phyloP scores from a whole-genome alignment of 92 coral and sea anemone genomes.

The Palythoa caribaeorum region DNA sequence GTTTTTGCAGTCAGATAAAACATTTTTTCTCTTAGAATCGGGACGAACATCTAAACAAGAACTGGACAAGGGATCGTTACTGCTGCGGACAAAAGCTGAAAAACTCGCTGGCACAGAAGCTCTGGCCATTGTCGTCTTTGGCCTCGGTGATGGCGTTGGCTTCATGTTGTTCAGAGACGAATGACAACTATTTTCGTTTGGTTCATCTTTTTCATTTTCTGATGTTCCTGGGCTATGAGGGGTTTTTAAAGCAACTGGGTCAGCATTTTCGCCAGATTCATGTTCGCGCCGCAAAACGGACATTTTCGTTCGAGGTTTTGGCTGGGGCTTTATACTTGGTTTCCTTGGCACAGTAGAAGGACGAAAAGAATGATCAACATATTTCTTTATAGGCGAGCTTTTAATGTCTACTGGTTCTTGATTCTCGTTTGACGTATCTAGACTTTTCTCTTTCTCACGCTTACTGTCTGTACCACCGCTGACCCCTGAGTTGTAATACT shows the following conservation, averaged over 20 bases:
- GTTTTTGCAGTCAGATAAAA: background rate
- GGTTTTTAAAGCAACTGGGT: background rate
- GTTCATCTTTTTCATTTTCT: background rate
- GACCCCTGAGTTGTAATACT: background rate
- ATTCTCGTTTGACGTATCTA: background rate
- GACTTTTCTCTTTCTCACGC: background rate
- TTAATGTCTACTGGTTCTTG: background rate
- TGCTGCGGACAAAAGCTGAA: background rate
- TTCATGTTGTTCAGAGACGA: background rate
- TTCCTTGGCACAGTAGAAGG: background rate
- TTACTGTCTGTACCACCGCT: background rate
- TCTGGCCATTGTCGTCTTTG: background rate
- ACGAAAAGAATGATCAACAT: background rate
- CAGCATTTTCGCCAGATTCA: background rate
- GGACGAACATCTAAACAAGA: background rate
- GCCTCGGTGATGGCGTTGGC: background rate
- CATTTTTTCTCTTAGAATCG: background rate
- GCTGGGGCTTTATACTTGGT: background rate
- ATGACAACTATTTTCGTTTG: background rate
- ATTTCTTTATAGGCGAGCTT: background rate
- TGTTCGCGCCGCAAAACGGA: background rate
- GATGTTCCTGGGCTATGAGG: background rate
- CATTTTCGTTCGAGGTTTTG: slow-evolving; percentile 7
- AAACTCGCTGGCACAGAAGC: background rate
- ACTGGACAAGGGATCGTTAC: background rate